A percentile compares a stretch with the other conserved stretches of the same genome.
These are phyloP conservation scores for Seira ritae DNA, from an alignment of 2,888 invertebrate species.

Conservation along the genomic window DNA sequence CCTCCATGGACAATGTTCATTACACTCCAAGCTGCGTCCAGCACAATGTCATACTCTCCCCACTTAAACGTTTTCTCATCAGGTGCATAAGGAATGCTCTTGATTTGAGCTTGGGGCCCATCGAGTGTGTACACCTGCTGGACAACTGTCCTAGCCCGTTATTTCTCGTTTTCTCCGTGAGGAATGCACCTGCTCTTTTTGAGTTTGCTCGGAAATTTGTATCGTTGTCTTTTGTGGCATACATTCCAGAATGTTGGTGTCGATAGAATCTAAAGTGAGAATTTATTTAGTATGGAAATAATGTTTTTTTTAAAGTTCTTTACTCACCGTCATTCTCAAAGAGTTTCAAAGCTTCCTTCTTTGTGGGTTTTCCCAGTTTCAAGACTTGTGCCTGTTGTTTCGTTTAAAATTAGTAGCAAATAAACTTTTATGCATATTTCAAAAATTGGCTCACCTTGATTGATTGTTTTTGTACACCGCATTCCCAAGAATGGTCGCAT, in stretches of 20 bases:
- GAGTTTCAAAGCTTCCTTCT: conserved; percentile 20
- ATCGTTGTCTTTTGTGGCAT: background rate
- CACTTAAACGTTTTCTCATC: conserved; percentile 52
- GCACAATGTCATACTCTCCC: conserved; percentile 61
- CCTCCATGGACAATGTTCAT: conserved; percentile 62
- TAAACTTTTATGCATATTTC: background rate
- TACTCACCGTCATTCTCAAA: background rate
- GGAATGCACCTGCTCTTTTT: background rate
- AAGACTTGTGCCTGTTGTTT: conserved; percentile 47
- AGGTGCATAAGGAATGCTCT: background rate
- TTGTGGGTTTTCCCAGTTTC: conserved; percentile 35
- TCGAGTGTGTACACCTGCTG: background rate
- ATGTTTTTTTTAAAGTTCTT: too few species aligned
- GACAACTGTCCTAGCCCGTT: background rate
- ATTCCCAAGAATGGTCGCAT: conserved; percentile 33
- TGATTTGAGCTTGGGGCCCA: background rate
- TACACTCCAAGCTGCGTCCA: conserved; percentile 62
- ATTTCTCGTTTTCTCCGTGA: background rate
- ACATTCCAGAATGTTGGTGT: background rate
- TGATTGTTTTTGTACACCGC: conserved; percentile 35
- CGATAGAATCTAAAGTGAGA: too few species aligned
- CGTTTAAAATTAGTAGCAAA: background rate
- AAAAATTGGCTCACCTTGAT: conserved; percentile 28
- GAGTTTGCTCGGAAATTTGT: too few species aligned
- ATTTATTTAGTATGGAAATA: too few species aligned